phyloP scores from a whole-genome alignment of 1,140 invertebrate species.

The Ceratosolen solmsi region DNA sequence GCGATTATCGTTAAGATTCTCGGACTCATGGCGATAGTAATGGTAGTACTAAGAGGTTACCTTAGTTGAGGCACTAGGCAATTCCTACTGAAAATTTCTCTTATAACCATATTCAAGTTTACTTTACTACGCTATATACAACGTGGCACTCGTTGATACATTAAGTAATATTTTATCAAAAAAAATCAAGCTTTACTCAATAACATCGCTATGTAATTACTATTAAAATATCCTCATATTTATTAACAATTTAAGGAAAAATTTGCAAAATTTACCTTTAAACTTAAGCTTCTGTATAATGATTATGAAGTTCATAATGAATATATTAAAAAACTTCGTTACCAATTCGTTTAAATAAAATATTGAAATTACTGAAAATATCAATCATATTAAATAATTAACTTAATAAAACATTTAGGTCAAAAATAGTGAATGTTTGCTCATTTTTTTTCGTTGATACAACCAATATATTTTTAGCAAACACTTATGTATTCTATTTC shows the following conservation, averaged over 20 bases:
- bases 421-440: no score
- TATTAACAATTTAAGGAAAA: not conserved
- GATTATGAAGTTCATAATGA: no score
- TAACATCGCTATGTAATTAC: not conserved
- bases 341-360: no score
- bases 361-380: no score
- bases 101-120: conserved; percentile 8
- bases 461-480: no score
- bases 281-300: no score
- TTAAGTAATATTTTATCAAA: not conserved
- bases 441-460: no score
- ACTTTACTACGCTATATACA: not conserved
- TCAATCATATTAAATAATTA: no score
- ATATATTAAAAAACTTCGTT: no score
- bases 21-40: conserved; percentile 59
- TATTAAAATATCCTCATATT: not conserved
- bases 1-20: conserved; percentile 61
- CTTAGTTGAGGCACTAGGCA: conserved; percentile 13
- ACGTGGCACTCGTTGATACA: not conserved
- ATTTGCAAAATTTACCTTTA: no score
- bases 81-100: conserved; percentile 26
- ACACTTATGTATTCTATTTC: no score
- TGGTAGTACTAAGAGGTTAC: conserved; percentile 50
- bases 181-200: not conserved
- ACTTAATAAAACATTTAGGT: no score